Evolutionary conservation across 2,113 vertebrate genomes (phyloP).

Genomic region (Neomonachus schauinslandi): DNA sequence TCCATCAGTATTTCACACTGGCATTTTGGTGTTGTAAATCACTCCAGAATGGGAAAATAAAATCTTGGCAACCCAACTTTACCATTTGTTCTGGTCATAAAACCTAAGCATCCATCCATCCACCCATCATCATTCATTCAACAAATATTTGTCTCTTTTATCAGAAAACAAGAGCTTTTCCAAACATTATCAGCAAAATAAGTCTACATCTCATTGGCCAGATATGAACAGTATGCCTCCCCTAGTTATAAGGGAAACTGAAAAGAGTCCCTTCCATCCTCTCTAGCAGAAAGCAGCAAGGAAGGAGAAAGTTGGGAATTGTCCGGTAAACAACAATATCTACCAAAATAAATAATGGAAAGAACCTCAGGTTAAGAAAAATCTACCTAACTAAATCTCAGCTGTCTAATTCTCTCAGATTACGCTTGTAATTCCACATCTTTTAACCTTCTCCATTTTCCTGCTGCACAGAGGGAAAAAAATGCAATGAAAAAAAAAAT

Average conservation of each 20-base stretch:
- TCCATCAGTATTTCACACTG: not conserved
- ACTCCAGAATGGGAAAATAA: not conserved
- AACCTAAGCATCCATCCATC: not conserved
- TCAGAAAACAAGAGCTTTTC: slow-evolving; percentile 3
- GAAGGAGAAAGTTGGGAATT: not conserved
- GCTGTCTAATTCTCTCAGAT: not conserved
- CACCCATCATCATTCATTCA: not conserved
- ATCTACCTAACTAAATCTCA: not conserved
- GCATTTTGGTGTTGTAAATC: not conserved
- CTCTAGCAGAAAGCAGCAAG: not conserved
- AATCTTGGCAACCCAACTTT: not conserved
- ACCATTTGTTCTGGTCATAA: not conserved
- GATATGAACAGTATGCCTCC: not conserved
- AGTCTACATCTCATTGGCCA: not conserved
- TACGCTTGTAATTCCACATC: not conserved
- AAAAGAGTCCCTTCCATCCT: not conserved
- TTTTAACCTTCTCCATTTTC: not conserved
- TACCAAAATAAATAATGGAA: not conserved
- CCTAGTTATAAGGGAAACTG: not conserved
- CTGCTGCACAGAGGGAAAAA: not conserved
- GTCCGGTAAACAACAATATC: not conserved
- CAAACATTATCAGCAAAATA: not conserved
- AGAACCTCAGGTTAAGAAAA: not conserved
- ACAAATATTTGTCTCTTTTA: not conserved
- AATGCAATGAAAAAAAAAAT: not conserved